These are phyloP conservation scores for Ornithoptera alexandrae DNA, from an alignment of 2,888 invertebrate genomes.

Conservation along the genomic window DNA sequence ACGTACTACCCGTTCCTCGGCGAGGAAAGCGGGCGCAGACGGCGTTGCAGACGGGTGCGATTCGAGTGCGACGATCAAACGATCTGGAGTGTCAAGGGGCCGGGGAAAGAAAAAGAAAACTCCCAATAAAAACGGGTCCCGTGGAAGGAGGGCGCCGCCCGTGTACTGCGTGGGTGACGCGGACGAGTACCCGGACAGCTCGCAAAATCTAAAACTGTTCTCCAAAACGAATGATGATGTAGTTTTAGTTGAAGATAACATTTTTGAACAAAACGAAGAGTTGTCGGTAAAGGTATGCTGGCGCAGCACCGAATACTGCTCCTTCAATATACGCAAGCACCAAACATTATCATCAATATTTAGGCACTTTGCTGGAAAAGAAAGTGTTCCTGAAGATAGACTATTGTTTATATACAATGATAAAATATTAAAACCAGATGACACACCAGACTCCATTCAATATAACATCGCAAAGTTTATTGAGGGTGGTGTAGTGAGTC, in stretches of 20 bases:
- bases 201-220: slow-evolving; percentile 52
- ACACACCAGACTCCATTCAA: slow-evolving; percentile 64
- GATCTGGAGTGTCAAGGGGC: slow-evolving; percentile 21
- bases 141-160: neutral
- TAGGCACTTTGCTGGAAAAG: slow-evolving; percentile 57
- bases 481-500: slow-evolving; percentile 64
- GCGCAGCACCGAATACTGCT: slow-evolving; percentile 61
- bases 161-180: slow-evolving; percentile 59
- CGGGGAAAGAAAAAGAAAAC: slow-evolving; percentile 30
- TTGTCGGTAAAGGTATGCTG: slow-evolving; percentile 71
- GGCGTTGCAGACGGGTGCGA: neutral
- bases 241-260: slow-evolving; percentile 41
- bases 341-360: slow-evolving; percentile 67
- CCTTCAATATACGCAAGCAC: slow-evolving; percentile 60
- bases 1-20: slow-evolving; percentile 19
- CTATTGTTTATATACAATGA: slow-evolving; percentile 65
- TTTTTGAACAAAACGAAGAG: slow-evolving; percentile 61
- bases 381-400: slow-evolving; percentile 53
- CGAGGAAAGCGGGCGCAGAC: slow-evolving; percentile 2
- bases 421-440: slow-evolving; percentile 56
- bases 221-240: slow-evolving; percentile 37
- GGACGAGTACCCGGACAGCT: slow-evolving; percentile 58
- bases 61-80: neutral
- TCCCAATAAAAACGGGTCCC: slow-evolving; percentile 9
- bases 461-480: slow-evolving; percentile 71